Conservation (phyloP, 2,113 vertebrate genomes). For the Pycnonotus jocosus region DNA sequence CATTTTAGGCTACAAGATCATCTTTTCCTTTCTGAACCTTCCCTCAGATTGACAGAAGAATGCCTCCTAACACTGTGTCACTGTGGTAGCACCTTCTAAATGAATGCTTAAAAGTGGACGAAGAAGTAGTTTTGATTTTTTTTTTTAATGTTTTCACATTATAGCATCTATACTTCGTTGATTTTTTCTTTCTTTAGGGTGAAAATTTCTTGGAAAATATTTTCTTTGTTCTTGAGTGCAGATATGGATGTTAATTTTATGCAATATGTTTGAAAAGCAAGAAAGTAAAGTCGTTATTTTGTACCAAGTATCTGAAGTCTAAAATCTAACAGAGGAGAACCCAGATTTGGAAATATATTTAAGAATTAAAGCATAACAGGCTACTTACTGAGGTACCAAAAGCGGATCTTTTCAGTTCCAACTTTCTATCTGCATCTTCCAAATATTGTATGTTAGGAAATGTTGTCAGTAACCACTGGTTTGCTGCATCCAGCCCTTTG, state of each 20-base stretch:
- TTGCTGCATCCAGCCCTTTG: background rate
- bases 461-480: background rate
- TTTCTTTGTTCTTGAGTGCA: accelerated
- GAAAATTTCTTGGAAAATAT: background rate
- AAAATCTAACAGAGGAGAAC: background rate
- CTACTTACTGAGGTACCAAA: background rate
- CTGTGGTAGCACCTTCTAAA: background rate
- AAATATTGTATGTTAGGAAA: background rate
- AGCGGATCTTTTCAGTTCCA: background rate
- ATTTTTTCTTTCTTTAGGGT: background rate
- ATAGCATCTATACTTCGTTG: background rate
- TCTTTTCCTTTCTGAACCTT: background rate
- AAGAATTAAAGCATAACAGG: background rate
- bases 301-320: background rate
- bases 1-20: background rate
- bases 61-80: background rate
- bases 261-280: background rate
- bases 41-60: background rate
- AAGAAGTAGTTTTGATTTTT: background rate
- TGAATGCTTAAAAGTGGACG: accelerated
- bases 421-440: background rate
- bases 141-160: background rate
- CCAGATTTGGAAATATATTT: background rate
- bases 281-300: background rate
- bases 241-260: background rate